A percentile compares a stretch with the other conserved stretches of the same genome.
These are phyloP conservation scores for Rhynchomys soricoides DNA, from an alignment of 2,113 vertebrate species.

Conservation along the genomic window DNA sequence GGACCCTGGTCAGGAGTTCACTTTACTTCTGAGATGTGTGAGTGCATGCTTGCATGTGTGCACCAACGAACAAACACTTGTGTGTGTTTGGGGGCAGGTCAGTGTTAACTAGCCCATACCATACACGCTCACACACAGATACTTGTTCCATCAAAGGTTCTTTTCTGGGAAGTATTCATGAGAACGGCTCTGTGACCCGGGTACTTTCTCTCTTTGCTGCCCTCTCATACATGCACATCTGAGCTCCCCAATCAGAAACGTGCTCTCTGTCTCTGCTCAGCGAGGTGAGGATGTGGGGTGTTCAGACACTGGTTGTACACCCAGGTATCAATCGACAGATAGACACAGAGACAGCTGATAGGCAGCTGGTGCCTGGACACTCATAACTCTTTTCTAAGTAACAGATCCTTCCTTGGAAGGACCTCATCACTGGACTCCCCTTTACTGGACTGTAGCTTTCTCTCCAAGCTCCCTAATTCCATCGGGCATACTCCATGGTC, in stretches of 20 bases:
- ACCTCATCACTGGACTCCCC: accelerated
- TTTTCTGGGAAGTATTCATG: background rate
- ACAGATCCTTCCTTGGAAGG: background rate
- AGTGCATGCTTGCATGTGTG: background rate
- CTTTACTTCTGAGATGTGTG: background rate
- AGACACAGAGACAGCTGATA: background rate
- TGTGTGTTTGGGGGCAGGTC: background rate
- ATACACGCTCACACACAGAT: too few relatives aligned
- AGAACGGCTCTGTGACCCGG: background rate
- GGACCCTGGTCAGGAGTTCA: background rate
- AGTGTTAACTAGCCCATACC: background rate
- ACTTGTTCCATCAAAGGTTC: background rate
- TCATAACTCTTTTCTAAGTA: accelerated
- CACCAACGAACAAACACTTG: accelerated
- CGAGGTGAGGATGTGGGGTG: accelerated
- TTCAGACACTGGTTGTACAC: too few relatives aligned
- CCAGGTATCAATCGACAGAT: accelerated
- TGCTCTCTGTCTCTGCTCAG: background rate
- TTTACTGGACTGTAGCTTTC: background rate
- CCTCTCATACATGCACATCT: background rate
- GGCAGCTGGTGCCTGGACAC: accelerated
- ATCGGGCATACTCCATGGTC: background rate
- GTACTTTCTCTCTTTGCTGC: accelerated
- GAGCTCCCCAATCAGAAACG: background rate
- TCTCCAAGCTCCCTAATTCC: background rate